phyloP scores from a whole-genome alignment of 2,888 invertebrate genomes.

The Fragum sueziense region DNA sequence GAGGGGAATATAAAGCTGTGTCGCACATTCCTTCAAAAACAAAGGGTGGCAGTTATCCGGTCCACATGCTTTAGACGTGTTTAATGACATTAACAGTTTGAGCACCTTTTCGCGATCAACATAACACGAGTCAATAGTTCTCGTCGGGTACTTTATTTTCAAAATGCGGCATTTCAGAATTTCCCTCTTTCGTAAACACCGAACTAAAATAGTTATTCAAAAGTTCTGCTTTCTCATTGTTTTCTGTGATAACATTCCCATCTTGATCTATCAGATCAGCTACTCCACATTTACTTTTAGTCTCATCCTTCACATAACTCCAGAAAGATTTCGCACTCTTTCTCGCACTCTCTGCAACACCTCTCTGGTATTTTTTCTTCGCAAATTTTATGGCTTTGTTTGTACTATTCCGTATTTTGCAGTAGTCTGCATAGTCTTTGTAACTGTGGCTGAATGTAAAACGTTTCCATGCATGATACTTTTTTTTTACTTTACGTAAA shows the following conservation, averaged over 20 bases:
- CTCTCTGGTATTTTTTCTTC: neutral
- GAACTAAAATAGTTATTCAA: conserved; percentile 22
- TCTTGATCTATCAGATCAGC: neutral
- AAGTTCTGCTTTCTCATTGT: conserved; percentile 19
- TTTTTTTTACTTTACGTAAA: conserved; percentile 9
- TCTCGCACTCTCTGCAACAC: neutral
- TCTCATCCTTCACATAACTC: neutral
- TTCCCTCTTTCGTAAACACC: conserved; percentile 9
- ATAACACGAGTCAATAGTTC: neutral
- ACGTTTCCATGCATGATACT: conserved; percentile 27
- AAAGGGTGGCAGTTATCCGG: conserved; percentile 18
- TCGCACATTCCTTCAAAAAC: conserved; percentile 23
- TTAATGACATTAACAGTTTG: neutral
- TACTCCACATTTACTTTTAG: conserved; percentile 14
- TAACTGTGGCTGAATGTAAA: conserved; percentile 20
- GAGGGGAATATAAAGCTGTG: neutral
- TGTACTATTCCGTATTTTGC: conserved; percentile 2
- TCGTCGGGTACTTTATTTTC: neutral
- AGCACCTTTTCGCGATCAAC: neutral
- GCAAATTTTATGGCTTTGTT: neutral
- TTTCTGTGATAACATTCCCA: conserved; percentile 7
- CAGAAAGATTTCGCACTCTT: neutral
- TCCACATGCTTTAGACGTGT: conserved; percentile 2
- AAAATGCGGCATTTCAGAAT: conserved; percentile 7
- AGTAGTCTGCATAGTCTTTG: neutral